Base-by-base conservation (phyloP, 2,113 vertebrate genomes). In the Corvus moneduloides region DNA sequence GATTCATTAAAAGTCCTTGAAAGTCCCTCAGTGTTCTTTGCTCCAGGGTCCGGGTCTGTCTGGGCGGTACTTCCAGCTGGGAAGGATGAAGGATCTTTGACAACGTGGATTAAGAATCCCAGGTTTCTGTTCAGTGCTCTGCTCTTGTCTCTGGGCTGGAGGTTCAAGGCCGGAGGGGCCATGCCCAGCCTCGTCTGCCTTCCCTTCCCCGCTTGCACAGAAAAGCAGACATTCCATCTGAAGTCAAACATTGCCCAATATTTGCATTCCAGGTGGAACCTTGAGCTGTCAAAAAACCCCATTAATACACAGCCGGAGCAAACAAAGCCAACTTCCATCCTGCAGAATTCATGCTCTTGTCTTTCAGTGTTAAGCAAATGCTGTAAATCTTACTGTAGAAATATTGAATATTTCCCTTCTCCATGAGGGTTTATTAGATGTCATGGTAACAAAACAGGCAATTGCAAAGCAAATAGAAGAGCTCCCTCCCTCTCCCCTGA, bases 231-330 rank as follows among this genome's bases (percentile, higher is more conserved):
- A 3, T 28, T 52, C 16, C 72, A 32, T n/a, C 72, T 68, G 68
- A 56, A 83, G 44, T 33, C 1, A 5, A 86, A 61, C 44, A 18
- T 79, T 95, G 78, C 84, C 37, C 77, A 74, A 80, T 94, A 71
- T 79, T 91, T 95, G 84, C 74, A n/a, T 81, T 93, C 78, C 52
- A 52, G 32, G 76, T 90, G 66, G 68, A 78, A 74, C 56, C 49
- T 33, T 3, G 5, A 84, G 69, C 80, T 67, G 64, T 68, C 79
- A 46, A 52, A 80, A 76, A 90, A 1, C 6, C 11, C 24, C 32
- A 12, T 86, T 28, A 19, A 28, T 37, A 55, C 8, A 5, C 6
- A 9, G n/a, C 0, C 1, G 1, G 49, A 78, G 76, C 73, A 67
- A 71, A 52, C 1, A 0, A 76, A 54, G 20, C 26, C 43, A 33